Base-by-base conservation (phyloP, 2,797 vertebrate genomes). In the Lacerta bilineata region DNA sequence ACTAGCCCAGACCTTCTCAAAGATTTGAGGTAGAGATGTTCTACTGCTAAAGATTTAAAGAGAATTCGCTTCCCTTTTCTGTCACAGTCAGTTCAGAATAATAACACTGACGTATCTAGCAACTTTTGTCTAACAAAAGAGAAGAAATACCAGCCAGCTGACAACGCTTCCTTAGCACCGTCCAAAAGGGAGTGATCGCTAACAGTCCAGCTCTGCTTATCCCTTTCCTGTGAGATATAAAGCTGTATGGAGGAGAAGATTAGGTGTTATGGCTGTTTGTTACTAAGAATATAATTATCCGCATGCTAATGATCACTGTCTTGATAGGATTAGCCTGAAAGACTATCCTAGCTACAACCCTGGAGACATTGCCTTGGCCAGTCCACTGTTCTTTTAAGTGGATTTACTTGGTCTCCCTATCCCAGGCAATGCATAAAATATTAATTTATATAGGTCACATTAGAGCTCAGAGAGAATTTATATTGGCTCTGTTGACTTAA, bases 281-380 rank as follows among this genome's bases (percentile, higher is more conserved):
- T 95, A 86, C 95, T 95, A 93, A 95, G 93, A 95, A 94, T 93
- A 93, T 91, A 87, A 78, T 88, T 91, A 88, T 64, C 90, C 90
- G 36, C 23, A 88, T 0, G 39, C 91, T 87, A 91, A 86, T 0
- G 68, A 93, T 88, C 39, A 88, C 83, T 84, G 8, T 88, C 89
- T 92, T 95, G 94, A 95, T 93, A 91, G 93, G 95, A 96, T 96
- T 96, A 95, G 68, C 76, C 25, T 61, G 80, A 89, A 90, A 89
- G 93, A 92, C 83, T 90, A 93, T 90, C 72, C 25, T 0, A 5
- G 82, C 1, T 88, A 88, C 86, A 93, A 93, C 93, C 90, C 33
- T 5, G 86, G 92, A 75, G 64, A 77, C 27, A 13, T 17, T 77
- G 43, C 43, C 64, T 88, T 77, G 43, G 23, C 41, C 33, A 8